phyloP scores from a whole-genome alignment of 2,113 vertebrate genomes.

The Rhabdornis inornatus region DNA sequence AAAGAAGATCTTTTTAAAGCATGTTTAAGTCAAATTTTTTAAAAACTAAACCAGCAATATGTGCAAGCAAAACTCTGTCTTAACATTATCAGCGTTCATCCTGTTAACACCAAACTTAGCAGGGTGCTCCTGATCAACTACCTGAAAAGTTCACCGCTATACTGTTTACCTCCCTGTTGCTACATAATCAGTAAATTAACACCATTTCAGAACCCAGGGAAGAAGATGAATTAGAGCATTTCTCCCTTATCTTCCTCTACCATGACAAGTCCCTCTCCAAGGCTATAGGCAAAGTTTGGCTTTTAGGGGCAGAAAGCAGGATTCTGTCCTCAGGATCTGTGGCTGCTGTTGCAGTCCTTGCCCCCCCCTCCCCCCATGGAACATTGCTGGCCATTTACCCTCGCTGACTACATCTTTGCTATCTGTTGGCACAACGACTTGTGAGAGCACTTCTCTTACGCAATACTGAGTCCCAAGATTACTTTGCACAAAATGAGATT shows the following conservation, averaged over 20 bases:
- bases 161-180: background rate
- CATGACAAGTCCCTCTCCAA: background rate
- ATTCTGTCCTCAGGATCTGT: background rate
- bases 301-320: background rate
- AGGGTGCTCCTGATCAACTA: background rate
- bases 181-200: background rate
- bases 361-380: background rate
- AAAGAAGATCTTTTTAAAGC: background rate
- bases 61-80: background rate
- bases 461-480: background rate
- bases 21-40: background rate
- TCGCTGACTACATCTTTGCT: background rate
- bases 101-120: background rate
- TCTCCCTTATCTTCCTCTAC: background rate
- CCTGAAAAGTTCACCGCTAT: background rate
- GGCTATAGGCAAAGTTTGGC: background rate
- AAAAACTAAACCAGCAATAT: background rate
- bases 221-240: background rate
- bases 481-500: slow-evolving; percentile 44
- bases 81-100: background rate
- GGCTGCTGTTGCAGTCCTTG: background rate
- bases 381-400: background rate
- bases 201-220: background rate
- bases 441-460: background rate
- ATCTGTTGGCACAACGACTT: background rate